Base-by-base conservation (phyloP, 35 echinoderm and acorn worm species). In the Holothuria glaberrima region DNA sequence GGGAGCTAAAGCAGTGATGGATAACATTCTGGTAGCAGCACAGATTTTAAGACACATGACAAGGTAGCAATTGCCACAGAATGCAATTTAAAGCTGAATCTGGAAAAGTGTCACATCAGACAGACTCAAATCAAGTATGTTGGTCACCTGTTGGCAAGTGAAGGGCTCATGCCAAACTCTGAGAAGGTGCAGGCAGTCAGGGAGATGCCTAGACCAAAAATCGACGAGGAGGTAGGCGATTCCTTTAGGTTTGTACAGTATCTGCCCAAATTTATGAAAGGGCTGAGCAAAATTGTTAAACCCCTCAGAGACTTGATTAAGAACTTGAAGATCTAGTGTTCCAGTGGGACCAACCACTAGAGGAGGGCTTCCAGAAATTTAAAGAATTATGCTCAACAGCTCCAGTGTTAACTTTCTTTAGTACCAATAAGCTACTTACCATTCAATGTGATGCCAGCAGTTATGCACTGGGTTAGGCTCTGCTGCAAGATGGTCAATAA, bases 1-100 rank as follows among this genome's bases (percentile, higher is more conserved):
- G 22, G 94, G 94, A 28, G 84, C 92, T 30, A 68, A 81, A 72
- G 71, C 88, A 25, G 59, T 97, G 7, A 93, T 93, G 91, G 95
- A 91, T 87, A 86, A 95, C 22, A 92, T 92, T 59, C 90, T 10
- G 36, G 75, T 10, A 65, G n/a, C n/a, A n/a, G n/a, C n/a, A n/a
- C n/a, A n/a, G n/a, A n/a, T n/a, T n/a, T n/a, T n/a, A n/a, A n/a
- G n/a, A n/a, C n/a, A n/a, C n/a, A n/a, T n/a, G n/a, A n/a, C n/a
- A n/a, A n/a, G n/a, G n/a, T n/a, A n/a, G n/a, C n/a, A n/a, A n/a
- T n/a, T n/a, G n/a, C n/a, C n/a, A n/a, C n/a, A n/a, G n/a, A n/a
- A n/a, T n/a, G n/a, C 48, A 97, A 97, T 57, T 59, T 97, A 26
- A 94, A 92, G 75, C 86, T 94, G 9, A 97, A 94, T 83, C 78